Conservation (phyloP, 2,797 vertebrate species). For the Gadopsis bispinosus region DNA sequence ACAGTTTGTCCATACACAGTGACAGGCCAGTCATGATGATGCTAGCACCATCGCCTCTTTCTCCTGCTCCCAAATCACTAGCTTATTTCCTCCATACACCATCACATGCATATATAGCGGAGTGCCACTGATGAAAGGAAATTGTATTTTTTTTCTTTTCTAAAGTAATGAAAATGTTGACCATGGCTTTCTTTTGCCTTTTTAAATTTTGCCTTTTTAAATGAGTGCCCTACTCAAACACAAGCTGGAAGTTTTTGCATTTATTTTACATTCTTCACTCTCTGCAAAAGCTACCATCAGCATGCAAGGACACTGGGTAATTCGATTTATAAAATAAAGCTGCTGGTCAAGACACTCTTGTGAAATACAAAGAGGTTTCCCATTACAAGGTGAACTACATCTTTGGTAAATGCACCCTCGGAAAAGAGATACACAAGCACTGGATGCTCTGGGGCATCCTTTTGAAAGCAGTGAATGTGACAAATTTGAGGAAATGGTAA, state of each 20-base stretch:
- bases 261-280: conserved; percentile 34
- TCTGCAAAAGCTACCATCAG: conserved; percentile 35
- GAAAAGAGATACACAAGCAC: conserved; percentile 13
- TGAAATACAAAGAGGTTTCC: conserved; percentile 44
- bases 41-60: conserved; percentile 32
- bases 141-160: conserved; percentile 31
- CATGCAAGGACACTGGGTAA: conserved; percentile 62
- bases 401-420: conserved; percentile 14
- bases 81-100: conserved; percentile 26
- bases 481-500: conserved; percentile 15
- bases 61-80: conserved; percentile 5
- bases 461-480: conserved; percentile 35
- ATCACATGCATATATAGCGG: conserved; percentile 14
- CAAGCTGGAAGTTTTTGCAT: conserved; percentile 13
- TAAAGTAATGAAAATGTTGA: conserved; percentile 32
- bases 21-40: conserved; percentile 61
- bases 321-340: conserved; percentile 51
- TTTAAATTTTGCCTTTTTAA: conserved; percentile 11
- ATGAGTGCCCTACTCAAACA: conserved; percentile 5
- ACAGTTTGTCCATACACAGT: conserved; percentile 73
- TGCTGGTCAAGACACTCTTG: conserved; percentile 55
- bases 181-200: conserved; percentile 14
- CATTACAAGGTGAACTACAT: conserved; percentile 38
- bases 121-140: conserved; percentile 33
- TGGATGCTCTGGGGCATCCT: conserved; percentile 1